Percentiles rank a stretch among this genome's conserved stretches.
Conservation (phyloP, 1,140 invertebrate species). For the Drosophila simulans region DNA sequence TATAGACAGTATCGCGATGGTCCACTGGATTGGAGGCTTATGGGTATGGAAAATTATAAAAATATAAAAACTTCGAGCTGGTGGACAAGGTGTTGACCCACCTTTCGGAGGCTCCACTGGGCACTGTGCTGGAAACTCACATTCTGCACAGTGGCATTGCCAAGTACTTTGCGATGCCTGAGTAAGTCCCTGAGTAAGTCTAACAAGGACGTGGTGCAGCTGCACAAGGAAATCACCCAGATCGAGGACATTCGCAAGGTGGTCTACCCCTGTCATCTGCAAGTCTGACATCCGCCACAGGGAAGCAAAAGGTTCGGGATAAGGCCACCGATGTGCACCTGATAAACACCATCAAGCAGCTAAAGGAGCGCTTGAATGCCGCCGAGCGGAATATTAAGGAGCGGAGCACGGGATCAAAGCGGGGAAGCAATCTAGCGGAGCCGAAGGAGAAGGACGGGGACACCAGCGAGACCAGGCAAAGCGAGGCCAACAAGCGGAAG, state of each 20-base stretch:
- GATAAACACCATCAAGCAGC: too few relatives aligned
- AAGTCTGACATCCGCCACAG: conserved; percentile 8
- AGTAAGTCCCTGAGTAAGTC: conserved; percentile 62
- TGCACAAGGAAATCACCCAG: conserved; percentile 54
- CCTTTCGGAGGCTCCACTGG: conserved; percentile 74
- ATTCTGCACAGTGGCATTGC: conserved; percentile 79
- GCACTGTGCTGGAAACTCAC: conserved; percentile 66
- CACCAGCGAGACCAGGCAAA: too few relatives aligned
- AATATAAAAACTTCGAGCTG: conserved; percentile 68
- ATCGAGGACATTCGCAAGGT: conserved; percentile 76
- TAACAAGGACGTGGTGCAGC: conserved; percentile 77
- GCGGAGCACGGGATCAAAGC: too few relatives aligned
- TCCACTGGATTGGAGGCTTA: conserved; percentile 74
- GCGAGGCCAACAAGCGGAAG: too few relatives aligned
- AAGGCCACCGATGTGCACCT: conserved; percentile 80
- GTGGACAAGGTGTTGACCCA: conserved; percentile 69
- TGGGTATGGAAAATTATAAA: conserved; percentile 51
- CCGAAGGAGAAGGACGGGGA: too few relatives aligned
- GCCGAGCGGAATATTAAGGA: too few relatives aligned
- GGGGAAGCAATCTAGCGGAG: too few relatives aligned
- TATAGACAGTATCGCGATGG: too few relatives aligned
- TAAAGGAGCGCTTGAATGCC: too few relatives aligned
- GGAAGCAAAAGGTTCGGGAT: conserved; percentile 33
- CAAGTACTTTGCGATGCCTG: conserved; percentile 72
- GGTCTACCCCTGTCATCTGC: conserved; percentile 76